Evolutionary conservation across 1,140 invertebrate species (phyloP), one percentile per base, ranked within the genome.

Genomic region (Eciton burchellii): DNA sequence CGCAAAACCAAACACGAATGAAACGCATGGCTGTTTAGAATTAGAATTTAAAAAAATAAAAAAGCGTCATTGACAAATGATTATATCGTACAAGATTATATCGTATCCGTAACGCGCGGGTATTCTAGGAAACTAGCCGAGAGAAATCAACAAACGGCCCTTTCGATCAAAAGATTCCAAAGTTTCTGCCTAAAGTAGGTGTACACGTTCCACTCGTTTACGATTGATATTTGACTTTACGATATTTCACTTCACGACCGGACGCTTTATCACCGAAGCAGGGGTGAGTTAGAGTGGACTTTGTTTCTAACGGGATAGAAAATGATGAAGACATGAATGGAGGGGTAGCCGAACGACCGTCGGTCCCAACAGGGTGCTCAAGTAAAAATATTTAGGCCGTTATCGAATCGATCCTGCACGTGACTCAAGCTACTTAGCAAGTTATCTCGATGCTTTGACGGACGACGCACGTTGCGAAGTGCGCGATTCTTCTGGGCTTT

Each of bases 361-460:
- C 68, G 74, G 77, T 71, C 89, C 88, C 89, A 81, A 79, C 88
- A 86, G 90, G 87, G 87, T 84, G 85, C 82, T 83, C 82, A 77
- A 88, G 82, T 83, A 84, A 89, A 91, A 89, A 91, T 91, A 89
- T 91, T 89, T 91, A 88, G 84, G 62, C 88, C 84, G 81, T 86
- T 84, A 88, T 88, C 85, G 84, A 89, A 83, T 86, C 79, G 81
- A 86, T 49, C 83, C 62, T 66, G 57, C 35, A 68, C 71, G 77
- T 83, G 82, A 85, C 74, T 52, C 72, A 43, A 84, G 65, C 62
- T 84, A 73, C 84, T 84, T 82, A 79, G 60, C 72, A 57, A 77
- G 24, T 83, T 54, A 43, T 63, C 68, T 82, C 43, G 56, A 73
- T 47, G 68, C 59, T 84, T 84, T 82, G 60, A 82, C 41, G 19